phyloP scores from a whole-genome alignment of 2,888 invertebrate genomes.

The Diachrysia chrysitis region DNA sequence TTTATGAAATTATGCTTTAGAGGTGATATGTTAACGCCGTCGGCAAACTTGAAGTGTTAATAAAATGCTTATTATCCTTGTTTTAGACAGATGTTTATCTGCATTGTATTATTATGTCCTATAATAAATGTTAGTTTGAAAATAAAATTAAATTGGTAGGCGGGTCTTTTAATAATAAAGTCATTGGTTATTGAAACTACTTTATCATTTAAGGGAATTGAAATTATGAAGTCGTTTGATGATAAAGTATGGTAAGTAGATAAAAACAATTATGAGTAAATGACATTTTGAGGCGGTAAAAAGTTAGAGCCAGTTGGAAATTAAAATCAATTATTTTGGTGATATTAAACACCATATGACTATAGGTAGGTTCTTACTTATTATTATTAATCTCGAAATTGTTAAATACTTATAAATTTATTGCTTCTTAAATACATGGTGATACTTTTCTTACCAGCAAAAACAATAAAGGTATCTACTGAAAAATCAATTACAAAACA shows the following conservation, averaged over 20 bases:
- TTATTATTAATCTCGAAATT: too few relatives aligned
- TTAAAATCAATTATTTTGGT: too few relatives aligned
- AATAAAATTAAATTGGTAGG: conserved; percentile 31
- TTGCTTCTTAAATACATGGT: too few relatives aligned
- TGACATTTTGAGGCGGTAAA: neutral
- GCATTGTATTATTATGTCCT: conserved; percentile 12
- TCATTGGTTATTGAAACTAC: conserved; percentile 5
- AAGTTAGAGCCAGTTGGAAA: neutral
- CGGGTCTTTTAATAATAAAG: conserved; percentile 11
- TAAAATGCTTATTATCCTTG: conserved; percentile 25
- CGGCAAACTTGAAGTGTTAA: conserved; percentile 15
- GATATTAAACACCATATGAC: too few relatives aligned
- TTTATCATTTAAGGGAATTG: neutral
- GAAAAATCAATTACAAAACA: too few relatives aligned
- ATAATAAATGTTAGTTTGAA: conserved; percentile 12
- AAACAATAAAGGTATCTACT: too few relatives aligned
- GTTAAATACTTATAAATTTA: too few relatives aligned
- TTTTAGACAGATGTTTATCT: conserved; percentile 29
- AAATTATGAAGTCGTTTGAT: neutral
- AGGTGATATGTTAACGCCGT: neutral
- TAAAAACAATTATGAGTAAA: neutral
- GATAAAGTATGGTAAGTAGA: neutral
- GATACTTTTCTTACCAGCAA: too few relatives aligned
- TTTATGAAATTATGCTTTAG: neutral
- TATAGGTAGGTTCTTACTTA: too few relatives aligned